Conservation (phyloP, 2,888 invertebrate genomes). For the Aethes cnicana region DNA sequence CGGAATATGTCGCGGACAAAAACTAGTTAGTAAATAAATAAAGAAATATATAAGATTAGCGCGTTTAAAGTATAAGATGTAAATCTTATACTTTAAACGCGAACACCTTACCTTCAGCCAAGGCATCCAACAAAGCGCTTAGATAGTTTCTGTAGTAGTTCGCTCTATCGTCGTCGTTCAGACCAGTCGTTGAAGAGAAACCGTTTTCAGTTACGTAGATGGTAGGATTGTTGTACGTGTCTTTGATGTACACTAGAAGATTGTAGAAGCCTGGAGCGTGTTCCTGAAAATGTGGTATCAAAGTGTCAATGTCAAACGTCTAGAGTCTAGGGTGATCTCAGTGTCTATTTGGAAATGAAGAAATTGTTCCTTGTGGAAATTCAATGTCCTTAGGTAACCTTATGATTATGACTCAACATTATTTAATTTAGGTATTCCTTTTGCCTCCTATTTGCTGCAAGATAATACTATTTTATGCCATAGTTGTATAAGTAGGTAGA, state of each 20-base stretch:
- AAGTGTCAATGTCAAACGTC: neutral
- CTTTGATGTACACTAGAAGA: slow-evolving; percentile 24
- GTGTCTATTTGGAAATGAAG: neutral
- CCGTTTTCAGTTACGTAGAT: slow-evolving; percentile 74
- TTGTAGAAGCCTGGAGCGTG: slow-evolving; percentile 30
- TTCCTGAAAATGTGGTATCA: slow-evolving; percentile 19
- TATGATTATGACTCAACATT: no score
- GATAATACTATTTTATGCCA: no score
- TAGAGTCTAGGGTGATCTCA: neutral
- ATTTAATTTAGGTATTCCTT: no score
- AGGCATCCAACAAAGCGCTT: slow-evolving; percentile 49
- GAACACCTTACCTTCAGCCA: slow-evolving; percentile 35
- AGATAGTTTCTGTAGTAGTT: slow-evolving; percentile 50
- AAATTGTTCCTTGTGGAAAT: no score
- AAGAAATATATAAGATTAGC: no score
- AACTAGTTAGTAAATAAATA: no score
- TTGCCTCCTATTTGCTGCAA: no score
- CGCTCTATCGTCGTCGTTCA: slow-evolving; percentile 54
- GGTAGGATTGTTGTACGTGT: slow-evolving; percentile 23
- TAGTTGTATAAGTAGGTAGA: no score
- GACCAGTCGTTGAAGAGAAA: slow-evolving; percentile 51
- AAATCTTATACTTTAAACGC: no score
- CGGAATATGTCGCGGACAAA: no score
- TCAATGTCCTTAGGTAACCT: no score
- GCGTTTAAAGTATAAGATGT: no score